Evolutionary conservation across 2,888 invertebrate species (phyloP), one percentile per base, ranked within the genome.

Genomic region (Eudasyphora cyanicolor): DNA sequence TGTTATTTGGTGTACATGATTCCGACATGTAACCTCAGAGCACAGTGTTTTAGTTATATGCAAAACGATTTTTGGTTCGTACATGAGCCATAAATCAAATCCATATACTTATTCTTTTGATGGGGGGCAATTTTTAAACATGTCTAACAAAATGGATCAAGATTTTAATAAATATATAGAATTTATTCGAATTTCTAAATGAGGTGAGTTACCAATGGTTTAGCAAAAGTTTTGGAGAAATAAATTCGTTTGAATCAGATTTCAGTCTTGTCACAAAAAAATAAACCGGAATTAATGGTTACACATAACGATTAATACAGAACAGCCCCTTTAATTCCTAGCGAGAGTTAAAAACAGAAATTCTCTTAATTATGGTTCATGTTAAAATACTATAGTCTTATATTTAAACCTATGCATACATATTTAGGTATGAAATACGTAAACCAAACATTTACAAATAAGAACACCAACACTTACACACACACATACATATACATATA

Each of bases 281-380:
- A 45, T 45, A 24, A 21, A 21, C 21, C 51, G 51, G 51, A 51
- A 51, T 51, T 51, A 51, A 51, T 51, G 51, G 51, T 51, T 51
- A 19, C 24, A 8, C n/a, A 51, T 2, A 21, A 1, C 24, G 24
- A 19, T 21, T 19, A 51, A 21, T 51, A 51, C 19, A 14, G 21
- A 21, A n/a, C n/a, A 14, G 1, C 14, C 45, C n/a, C 45, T 45
- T 14, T 14, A 45, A 14, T 45, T 45, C n/a, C 4, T 5, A 57
- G n/a, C n/a, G n/a, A 57, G 6, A 21, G 14, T 29, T 5, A 29
- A 45, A 69, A 75, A 12, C 12, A 60, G 42, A 51, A 64, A 24
- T 27, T 51, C 57, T 57, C 64, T 76, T 79, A 79, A 84, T 78
- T 78, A 75, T 29, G 45, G 76, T 84, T 81, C 84, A 79, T 79